Percentiles rank a stretch among this genome's conserved stretches.
phyloP scores from a whole-genome alignment of 2,888 invertebrate species.

The Gastracanthus pulcherrimus region DNA sequence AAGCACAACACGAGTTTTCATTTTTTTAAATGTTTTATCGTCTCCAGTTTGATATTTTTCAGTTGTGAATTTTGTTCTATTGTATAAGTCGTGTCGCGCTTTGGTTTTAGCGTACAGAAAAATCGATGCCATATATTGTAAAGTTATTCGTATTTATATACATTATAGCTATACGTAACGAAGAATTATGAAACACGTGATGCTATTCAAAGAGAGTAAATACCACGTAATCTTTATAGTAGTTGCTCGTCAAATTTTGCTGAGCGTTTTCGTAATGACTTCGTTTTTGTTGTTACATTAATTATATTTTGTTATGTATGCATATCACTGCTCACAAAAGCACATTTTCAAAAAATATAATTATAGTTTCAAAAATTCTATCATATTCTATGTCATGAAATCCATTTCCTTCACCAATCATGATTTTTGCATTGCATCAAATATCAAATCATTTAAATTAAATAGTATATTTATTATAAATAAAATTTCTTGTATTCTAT shows the following conservation, averaged over 20 bases:
- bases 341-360: constrained; percentile 48
- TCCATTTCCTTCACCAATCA: too few species aligned
- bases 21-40: constrained; percentile 14
- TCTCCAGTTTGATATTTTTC: background rate
- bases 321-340: constrained; percentile 46
- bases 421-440: too few species aligned
- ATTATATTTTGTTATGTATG: constrained; percentile 55
- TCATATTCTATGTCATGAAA: too few species aligned
- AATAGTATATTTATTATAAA: too few species aligned
- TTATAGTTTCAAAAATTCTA: constrained; percentile 43
- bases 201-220: constrained; percentile 21
- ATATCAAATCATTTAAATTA: too few species aligned
- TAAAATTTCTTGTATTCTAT: background rate
- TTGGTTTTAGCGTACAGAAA: constrained; percentile 21
- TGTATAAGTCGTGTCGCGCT: constrained; percentile 22
- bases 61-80: constrained; percentile 6
- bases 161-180: constrained; percentile 20
- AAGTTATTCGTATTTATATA: constrained; percentile 42
- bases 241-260: constrained; percentile 24
- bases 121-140: constrained; percentile 49
- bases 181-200: constrained; percentile 27
- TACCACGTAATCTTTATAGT: constrained; percentile 11
- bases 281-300: constrained; percentile 51
- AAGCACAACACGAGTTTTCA: constrained; percentile 26
- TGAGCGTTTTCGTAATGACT: constrained; percentile 33